Evolutionary conservation across 2,113 vertebrate species (phyloP).

Genomic region (Corythornis madagascariensis): DNA sequence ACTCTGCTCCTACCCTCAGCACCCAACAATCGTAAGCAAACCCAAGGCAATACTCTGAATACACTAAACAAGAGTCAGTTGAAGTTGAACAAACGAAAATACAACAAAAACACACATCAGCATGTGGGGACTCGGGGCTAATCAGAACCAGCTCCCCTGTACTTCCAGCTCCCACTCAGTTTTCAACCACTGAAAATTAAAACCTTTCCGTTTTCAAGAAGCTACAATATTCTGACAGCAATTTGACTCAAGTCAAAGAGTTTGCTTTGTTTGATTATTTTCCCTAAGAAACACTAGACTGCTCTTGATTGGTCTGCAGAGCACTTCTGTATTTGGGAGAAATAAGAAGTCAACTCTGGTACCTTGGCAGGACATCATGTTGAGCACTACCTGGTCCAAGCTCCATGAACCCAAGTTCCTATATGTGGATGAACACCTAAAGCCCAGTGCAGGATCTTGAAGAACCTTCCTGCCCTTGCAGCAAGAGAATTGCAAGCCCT

Average conservation of each 20-base stretch:
- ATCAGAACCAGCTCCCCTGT: slow-evolving; percentile 48
- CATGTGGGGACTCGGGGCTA: slow-evolving; percentile 16
- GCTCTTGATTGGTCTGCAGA: not conserved
- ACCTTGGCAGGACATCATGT: not conserved
- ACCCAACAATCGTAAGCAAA: not conserved
- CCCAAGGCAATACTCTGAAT: not conserved
- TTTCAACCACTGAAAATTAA: slow-evolving; percentile 47
- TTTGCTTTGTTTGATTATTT: not conserved
- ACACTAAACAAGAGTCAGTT: not conserved
- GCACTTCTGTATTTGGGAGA: not conserved
- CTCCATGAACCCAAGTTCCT: accelerated
- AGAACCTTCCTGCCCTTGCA: not conserved
- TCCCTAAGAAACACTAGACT: not conserved
- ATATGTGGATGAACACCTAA: not conserved
- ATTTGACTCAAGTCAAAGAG: not conserved
- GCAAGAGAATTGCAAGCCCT: not conserved
- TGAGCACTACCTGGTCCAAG: not conserved
- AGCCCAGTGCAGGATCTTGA: accelerated
- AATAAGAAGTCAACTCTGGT: not conserved
- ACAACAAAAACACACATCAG: not conserved
- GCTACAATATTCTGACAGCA: not conserved
- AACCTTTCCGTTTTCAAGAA: not conserved
- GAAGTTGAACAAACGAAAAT: slow-evolving; percentile 31
- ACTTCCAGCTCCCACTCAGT: slow-evolving; percentile 42
- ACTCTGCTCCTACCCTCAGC: not conserved